Evolutionary conservation across 2,113 vertebrate genomes (phyloP), one percentile per base, ranked within the genome.

Genomic region (Nicator chloris): DNA sequence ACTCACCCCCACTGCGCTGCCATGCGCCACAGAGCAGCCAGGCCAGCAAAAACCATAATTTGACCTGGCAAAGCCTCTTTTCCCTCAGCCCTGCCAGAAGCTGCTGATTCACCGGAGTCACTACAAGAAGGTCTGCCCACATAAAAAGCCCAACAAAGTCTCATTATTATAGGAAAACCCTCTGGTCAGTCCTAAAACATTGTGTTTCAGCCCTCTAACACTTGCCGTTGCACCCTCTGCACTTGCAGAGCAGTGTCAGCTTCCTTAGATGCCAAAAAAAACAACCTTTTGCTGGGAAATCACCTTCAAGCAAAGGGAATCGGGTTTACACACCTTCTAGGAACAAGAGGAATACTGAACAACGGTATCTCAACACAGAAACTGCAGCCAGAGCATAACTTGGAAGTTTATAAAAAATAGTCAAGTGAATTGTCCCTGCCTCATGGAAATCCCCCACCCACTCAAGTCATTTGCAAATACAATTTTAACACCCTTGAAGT

Each of bases 61-160:
- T 94, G 51, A 49, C 73, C 88, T 39, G 68, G 94, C 84, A 85
- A 81, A 77, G 73, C 9, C 45, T 77, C 30, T 28, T 70, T 87
- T 84, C 91, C 87, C 33, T 91, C 69, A 90, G 87, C 82, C 68
- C 95, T 78, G 90, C 68, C 90, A 80, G 65, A 96, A 96, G 70
- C 82, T 95, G 95, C 95, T 86, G 75, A 98, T 91, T 85, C 97
- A 97, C 94, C 10, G 4, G 18, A 94, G 94, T 18, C 95, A 27
- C 53, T 72, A 96, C 85, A 96, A 75, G 86, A 72, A 94, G 40
- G 56, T 63, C 76, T 90, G 56, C 75, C 86, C 94, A 94, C 94
- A 88, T 93, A 40, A 96, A 91, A 96, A 85, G 82, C 51, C 68
- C 42, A 39, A 89, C 64, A 19, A 64, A 93, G 94, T 71, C 49